Percentiles rank a stretch among this genome's conserved stretches.
phyloP scores from a whole-genome alignment of 2,888 invertebrate genomes.

The Epirrhoe tristata region DNA sequence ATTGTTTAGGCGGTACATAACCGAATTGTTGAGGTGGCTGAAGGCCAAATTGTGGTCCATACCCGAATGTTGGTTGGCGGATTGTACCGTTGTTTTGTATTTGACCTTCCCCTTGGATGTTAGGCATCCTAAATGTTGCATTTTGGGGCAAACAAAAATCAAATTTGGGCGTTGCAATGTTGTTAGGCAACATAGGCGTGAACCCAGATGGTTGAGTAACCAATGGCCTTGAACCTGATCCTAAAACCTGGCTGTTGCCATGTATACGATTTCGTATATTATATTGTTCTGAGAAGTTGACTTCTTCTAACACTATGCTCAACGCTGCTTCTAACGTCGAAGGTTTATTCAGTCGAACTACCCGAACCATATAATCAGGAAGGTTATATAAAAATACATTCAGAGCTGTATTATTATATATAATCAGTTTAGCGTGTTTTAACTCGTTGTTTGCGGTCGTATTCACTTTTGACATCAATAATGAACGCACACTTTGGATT shows the following conservation, averaged over 20 bases:
- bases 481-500: slow-evolving; percentile 23
- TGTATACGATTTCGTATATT: not conserved
- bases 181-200: not conserved
- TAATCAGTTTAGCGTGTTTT: slow-evolving; percentile 22
- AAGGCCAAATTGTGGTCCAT: not conserved
- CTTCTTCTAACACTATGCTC: not conserved
- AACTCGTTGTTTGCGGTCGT: not conserved
- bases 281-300: not conserved
- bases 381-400: slow-evolving; percentile 30
- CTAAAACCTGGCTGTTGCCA: not conserved
- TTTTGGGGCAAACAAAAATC: not conserved
- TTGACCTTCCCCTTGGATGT: not conserved
- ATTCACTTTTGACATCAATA: slow-evolving; percentile 2
- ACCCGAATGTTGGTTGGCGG: not conserved
- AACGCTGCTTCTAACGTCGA: not conserved
- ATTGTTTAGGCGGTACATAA: not conserved
- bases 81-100: slow-evolving; percentile 15
- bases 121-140: not conserved
- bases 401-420: slow-evolving; percentile 35
- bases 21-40: not conserved
- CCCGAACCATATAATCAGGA: not conserved
- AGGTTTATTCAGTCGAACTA: not conserved
- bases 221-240: not conserved
- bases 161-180: not conserved
- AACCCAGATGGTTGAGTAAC: not conserved